Base-by-base conservation (phyloP, 1,140 invertebrate species). In the Neodiprion pinetum region DNA sequence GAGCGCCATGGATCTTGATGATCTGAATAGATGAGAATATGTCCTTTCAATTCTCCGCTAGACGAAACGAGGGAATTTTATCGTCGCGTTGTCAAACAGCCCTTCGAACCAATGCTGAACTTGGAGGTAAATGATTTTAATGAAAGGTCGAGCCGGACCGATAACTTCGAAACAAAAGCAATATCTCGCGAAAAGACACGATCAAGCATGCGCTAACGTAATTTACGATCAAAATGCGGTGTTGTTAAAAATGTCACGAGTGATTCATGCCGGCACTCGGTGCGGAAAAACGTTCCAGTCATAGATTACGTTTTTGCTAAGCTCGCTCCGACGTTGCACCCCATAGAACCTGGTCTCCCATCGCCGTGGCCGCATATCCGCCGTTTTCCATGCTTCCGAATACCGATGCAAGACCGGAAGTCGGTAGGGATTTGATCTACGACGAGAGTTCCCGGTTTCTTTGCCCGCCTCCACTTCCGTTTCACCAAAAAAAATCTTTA, bases 241-340 rank as follows among this genome's bases (percentile, higher is more conserved):
- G 75, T 78, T 80, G 74, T 75, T 79, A 80, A 80, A 80, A 81
- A 80, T 81, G 70, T 76, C 80, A 72, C 78, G 73, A 74, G 77
- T 71, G 79, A 81, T 81, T 80, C 80, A 80, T 81, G 72, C 77
- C 74, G 5, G 11, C n/a, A 61, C 53, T 67, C 75, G 74, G 74
- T 72, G 78, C 74, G 71, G 75, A 80, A 81, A 81, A 81, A 81
- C 68, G 71, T 72, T 73, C 70, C 75, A 61, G 79, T 70, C 80
- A 78, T 81, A 80, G 70, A 74, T 80, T 78, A 79, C 79, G 68
- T 47, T 48, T 40, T 48, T 66, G 71, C 21, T 72, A 65, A 72
- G 67, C 74, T 77, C 66, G 74, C 77, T 66, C 65, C 73, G 71
- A 71, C 75, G 17, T 21, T 70, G 65, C 66, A 70, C 72, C 75